Conservation (phyloP, 1,140 invertebrate genomes). For the Asbolus verrucosus region DNA sequence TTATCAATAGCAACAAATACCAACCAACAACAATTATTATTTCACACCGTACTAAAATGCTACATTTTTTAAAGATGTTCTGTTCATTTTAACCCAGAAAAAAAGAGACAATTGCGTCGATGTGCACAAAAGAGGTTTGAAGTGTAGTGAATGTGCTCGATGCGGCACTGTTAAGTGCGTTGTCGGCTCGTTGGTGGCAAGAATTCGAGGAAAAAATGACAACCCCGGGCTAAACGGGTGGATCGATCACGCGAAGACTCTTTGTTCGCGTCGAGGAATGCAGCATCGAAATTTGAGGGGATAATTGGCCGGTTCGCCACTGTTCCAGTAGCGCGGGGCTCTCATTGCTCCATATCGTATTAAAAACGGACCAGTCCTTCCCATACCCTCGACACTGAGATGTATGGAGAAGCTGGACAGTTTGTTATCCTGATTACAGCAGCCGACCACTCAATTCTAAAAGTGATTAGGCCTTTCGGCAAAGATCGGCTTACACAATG, state of each 20-base stretch:
- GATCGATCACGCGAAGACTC: constrained; percentile 51
- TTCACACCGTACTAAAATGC: no score
- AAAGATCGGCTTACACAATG: constrained; percentile 31
- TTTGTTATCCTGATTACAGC: neutral
- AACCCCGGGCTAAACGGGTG: constrained; percentile 53
- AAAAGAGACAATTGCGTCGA: no score
- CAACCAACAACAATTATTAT: no score
- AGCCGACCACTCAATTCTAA: constrained; percentile 6
- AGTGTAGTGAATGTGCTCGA: neutral
- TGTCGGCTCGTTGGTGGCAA: constrained; percentile 43
- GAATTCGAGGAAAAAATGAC: constrained; percentile 53
- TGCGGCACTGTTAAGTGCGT: neutral
- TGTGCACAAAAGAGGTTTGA: no score
- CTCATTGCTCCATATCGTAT: neutral
- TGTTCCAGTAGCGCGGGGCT: constrained; percentile 46
- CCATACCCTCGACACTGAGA: constrained; percentile 6
- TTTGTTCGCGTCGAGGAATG: constrained; percentile 53
- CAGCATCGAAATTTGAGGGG: constrained; percentile 50
- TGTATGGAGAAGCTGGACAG: neutral
- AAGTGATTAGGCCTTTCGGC: constrained; percentile 42
- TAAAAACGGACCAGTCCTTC: neutral
- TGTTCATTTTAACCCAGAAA: no score
- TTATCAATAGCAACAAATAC: no score
- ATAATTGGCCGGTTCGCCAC: constrained; percentile 51
- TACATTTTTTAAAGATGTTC: no score